Evolutionary conservation across 2,888 invertebrate genomes (phyloP).

Genomic region (Polydesmus complanatus): DNA sequence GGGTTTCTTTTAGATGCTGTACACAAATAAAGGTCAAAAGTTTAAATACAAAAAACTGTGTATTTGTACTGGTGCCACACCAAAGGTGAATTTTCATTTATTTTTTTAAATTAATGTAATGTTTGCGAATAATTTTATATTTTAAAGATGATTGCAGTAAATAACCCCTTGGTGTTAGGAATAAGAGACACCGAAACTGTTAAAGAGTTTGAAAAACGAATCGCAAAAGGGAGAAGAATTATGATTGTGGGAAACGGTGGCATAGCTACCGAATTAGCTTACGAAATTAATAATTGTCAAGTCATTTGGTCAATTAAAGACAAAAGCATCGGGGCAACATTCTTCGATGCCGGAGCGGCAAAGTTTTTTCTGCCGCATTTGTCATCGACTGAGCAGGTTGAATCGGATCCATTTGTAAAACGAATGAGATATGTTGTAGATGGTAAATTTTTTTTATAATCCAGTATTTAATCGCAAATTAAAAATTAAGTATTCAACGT

Average conservation of each 20-base stretch:
- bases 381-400: slow-evolving; percentile 18
- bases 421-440: slow-evolving; percentile 48
- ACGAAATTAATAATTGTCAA: slow-evolving; percentile 69
- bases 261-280: slow-evolving; percentile 89
- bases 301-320: slow-evolving; percentile 91
- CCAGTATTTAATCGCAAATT: not conserved
- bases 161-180: slow-evolving; percentile 52
- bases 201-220: slow-evolving; percentile 51
- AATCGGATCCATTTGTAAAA: slow-evolving; percentile 30
- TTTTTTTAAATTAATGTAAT: not conserved
- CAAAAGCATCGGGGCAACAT: slow-evolving; percentile 79
- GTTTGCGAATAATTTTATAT: slow-evolving; percentile 4
- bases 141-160: slow-evolving; percentile 18
- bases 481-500: not conserved
- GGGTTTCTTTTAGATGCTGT: slow-evolving; percentile 21
- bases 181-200: slow-evolving; percentile 93
- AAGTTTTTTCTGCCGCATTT: slow-evolving; percentile 60
- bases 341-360: slow-evolving; percentile 90
- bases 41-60: slow-evolving; percentile 69
- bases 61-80: slow-evolving; percentile 77
- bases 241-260: slow-evolving; percentile 93
- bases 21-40: slow-evolving; percentile 29
- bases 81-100: slow-evolving; percentile 39
- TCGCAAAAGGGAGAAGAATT: slow-evolving; percentile 54
- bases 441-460: slow-evolving; percentile 10